Evolutionary conservation across 92 coral and sea anemone species (phyloP), one percentile per base, ranked within the genome.

Genomic region (Plumapathes pennacea): DNA sequence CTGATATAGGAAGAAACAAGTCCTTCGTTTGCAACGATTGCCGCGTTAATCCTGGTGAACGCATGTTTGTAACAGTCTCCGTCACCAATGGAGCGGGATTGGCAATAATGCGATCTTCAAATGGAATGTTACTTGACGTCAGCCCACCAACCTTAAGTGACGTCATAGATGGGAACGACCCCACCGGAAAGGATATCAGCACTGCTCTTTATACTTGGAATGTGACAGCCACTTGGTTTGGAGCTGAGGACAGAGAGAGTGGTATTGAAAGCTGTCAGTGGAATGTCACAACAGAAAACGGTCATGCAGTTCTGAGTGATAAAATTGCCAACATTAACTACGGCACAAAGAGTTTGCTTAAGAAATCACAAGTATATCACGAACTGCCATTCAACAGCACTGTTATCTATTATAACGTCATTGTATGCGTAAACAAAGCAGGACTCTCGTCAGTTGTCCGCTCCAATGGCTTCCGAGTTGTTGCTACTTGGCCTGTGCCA

Each of bases 391-490:
- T 84, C 9, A 68, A 43, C 19, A 40, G 39, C 12, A 72, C 66
- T 15, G 25, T 36, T 0, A 38, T 57, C 10, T 94, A 88, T 62
- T 65, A 60, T 32, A 94, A 76, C 26, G 85, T 69, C 26, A 54
- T 94, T 38, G 52, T 49, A 6, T 94, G 99, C 62, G 50, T 63
- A 57, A 94, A 88, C 49, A 76, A 73, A 33, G 99, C 99, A 4
- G 81, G 78, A n/a, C 32, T 77, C 44, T 43, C 41, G 3, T 50
- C 59, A 1, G 54, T 58, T 11, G 54, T 72, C 24, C 85, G 80
- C 38, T 88, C 99, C 18, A 83, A 94, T 71, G 99, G 99, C 28
- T 94, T 82, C 67, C 85, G 86, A 25, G 81, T 77, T 5, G 85
- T 73, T 22, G 61, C 85, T 14, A 46, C 68, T 50, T 94, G 99